Conservation (phyloP, 2,113 vertebrate genomes). For the Rhombomys opimus region DNA sequence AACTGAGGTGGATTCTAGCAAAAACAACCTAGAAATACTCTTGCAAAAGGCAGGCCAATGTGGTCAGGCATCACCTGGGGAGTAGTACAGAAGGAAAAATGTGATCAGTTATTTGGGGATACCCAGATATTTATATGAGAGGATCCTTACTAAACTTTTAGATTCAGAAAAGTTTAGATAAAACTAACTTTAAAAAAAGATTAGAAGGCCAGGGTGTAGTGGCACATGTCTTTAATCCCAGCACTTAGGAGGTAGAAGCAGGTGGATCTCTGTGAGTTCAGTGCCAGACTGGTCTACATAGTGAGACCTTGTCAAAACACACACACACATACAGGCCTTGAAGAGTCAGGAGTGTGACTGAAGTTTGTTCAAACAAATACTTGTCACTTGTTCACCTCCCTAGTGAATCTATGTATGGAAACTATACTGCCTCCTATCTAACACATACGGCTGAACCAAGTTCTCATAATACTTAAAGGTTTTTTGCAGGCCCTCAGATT, state of each 20-base stretch:
- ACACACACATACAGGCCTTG: background rate
- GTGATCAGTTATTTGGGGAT: no score
- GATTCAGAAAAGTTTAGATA: background rate
- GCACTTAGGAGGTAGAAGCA: background rate
- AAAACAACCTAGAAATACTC: slow-evolving; percentile 13
- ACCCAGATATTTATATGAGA: background rate
- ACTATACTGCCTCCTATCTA: background rate
- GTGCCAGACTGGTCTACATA: background rate
- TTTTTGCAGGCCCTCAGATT: slow-evolving; percentile 1
- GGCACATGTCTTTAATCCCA: no score
- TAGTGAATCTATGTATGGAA: background rate
- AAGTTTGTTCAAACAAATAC: slow-evolving; percentile 9
- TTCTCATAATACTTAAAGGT: slow-evolving; percentile 28
- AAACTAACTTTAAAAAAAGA: slow-evolving; percentile 14
- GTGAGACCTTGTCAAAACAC: background rate
- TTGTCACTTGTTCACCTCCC: background rate
- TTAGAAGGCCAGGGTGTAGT: background rate
- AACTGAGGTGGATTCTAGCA: background rate
- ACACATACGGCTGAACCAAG: slow-evolving; percentile 21
- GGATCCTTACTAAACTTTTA: background rate
- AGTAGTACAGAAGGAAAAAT: background rate
- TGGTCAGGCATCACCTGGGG: background rate
- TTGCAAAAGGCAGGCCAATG: background rate
- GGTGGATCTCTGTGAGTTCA: background rate
- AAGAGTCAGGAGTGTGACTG: background rate